Evolutionary conservation across 2,113 vertebrate genomes (phyloP), one percentile per base, ranked within the genome.

Genomic region (Felis catus): DNA sequence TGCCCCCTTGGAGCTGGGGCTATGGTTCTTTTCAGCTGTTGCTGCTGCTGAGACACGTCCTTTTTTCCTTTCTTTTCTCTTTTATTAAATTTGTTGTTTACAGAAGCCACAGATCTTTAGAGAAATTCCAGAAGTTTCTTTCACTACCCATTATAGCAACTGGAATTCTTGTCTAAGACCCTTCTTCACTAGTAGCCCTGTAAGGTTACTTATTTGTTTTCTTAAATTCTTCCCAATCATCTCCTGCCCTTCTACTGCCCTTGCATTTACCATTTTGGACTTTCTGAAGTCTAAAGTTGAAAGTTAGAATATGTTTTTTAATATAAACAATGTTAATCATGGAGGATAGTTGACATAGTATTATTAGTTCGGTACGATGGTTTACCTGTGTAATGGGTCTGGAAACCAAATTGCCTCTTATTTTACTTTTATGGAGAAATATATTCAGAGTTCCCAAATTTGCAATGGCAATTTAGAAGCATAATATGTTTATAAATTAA

Each of bases 241-340:
- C 10, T 83, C 23, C 61, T 97, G 82, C 12, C 66, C 16, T 82
- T 76, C 86, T 86, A 78, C 27, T 87, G 73, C 3, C 48, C 0
- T 83, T 68, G 18, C 12, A 68, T 86, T 27, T 29, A 78, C 61
- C 36, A 21, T 91, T 94, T 94, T 55, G 76, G 48, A 78, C 29
- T 91, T 80, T 53, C 14, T 29, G 66, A 48, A 91, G 29, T 93
- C 63, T 79, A 27, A 70, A 85, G 71, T 85, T 51, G 58, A 96
- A 95, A 88, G 25, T 27, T 95, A 63, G 70, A 94, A 21, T 93
- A 88, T 70, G 41, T 90, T 93, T 65, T 70, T 96, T 88, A 81
- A 80, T 88, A 39, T 55, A 79, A 89, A 85, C 4, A 41, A 68
- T 70, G 21, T 94, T 74, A 84, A 53, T 93, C 31, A 84, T 93